Percentiles rank a stretch among this genome's conserved stretches.
phyloP scores from a whole-genome alignment of 2,888 invertebrate species.

The Pseudococcus jackbeardsleyi region DNA sequence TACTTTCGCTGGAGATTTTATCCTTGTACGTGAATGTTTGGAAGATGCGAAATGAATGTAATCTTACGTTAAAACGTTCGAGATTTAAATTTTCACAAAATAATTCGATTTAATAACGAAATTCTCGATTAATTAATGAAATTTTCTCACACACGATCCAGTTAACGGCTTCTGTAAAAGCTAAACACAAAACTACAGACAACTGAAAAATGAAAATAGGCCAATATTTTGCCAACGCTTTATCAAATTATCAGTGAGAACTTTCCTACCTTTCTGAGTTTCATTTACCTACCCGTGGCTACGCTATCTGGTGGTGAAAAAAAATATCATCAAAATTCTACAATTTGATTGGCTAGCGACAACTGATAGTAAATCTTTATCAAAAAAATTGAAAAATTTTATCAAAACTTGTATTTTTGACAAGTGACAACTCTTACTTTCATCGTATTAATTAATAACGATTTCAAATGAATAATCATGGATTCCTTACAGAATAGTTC shows the following conservation, averaged over 20 bases:
- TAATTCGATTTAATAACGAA: neutral
- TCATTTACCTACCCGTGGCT: too few relatives aligned
- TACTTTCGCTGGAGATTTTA: constrained; percentile 32
- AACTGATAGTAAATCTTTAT: too few relatives aligned
- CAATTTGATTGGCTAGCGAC: too few relatives aligned
- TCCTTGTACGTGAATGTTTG: neutral
- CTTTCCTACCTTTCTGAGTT: too few relatives aligned
- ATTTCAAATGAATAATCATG: neutral
- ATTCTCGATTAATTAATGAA: neutral
- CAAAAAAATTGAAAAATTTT: too few relatives aligned
- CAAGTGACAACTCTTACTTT: too few relatives aligned
- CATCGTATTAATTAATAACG: neutral
- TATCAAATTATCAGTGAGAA: constrained; percentile 40
- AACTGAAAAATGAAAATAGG: neutral
- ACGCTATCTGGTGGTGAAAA: too few relatives aligned
- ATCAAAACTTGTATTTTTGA: too few relatives aligned
- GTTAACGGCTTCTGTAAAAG: neutral
- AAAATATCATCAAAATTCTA: too few relatives aligned
- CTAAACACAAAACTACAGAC: constrained; percentile 34
- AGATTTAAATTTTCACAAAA: too few relatives aligned
- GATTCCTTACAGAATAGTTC: neutral
- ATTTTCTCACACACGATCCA: neutral
- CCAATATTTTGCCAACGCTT: constrained; percentile 54
- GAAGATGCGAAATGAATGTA: neutral
- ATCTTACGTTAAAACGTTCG: neutral